Base-by-base conservation (phyloP, 2,113 vertebrate genomes). In the Polypterus bichir region DNA sequence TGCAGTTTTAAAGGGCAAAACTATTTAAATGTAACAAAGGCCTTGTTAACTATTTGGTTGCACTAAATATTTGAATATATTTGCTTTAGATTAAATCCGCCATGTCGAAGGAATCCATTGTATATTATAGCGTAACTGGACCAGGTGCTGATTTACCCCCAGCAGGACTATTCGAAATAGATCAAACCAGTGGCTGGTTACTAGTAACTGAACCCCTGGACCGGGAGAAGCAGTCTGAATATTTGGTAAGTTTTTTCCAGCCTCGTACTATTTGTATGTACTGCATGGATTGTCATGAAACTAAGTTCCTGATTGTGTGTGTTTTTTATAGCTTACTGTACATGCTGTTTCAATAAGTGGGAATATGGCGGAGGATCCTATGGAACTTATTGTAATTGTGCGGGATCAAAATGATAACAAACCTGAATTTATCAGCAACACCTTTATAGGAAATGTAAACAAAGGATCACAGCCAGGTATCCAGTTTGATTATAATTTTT, bases 321-420 rank as follows among this genome's bases (percentile, higher is more conserved):
- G 2, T 27, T 27, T 58, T 66, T 1, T 66, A 4, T 62, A 86
- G 85, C 71, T 87, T 9, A 0, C 59, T 46, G 81, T 65, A 0
- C 59, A 74, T 55, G 80, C 78, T 48, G 27, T 57, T 3, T 54
- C 8, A 27, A 44, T 45, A 0, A 66, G 64, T 52, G 1, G 5
- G 4, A 6, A 8, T 1, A 3, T 45, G 60, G 62, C 62, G 4
- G 84, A 80, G 53, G 8, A 9, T 0, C 73, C 79, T 0, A 81
- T 82, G 75, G 76, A 82, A 0, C 72, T 86, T 27, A 27, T 64
- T 1, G 70, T 86, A 0, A 60, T 61, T 6, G 75, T 87, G 4
- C 59, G 69, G 0, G 85, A 87, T 59, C 54, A 66, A 66, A 87
- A 86, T 27, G 85, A 87, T 73, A 84, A 86, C 65, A 67, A 8